A percentile compares a stretch with the other conserved stretches of the same genome.
Evolutionary conservation across 2,113 vertebrate species (phyloP).

Genomic region (Rhinopithecus roxellana): DNA sequence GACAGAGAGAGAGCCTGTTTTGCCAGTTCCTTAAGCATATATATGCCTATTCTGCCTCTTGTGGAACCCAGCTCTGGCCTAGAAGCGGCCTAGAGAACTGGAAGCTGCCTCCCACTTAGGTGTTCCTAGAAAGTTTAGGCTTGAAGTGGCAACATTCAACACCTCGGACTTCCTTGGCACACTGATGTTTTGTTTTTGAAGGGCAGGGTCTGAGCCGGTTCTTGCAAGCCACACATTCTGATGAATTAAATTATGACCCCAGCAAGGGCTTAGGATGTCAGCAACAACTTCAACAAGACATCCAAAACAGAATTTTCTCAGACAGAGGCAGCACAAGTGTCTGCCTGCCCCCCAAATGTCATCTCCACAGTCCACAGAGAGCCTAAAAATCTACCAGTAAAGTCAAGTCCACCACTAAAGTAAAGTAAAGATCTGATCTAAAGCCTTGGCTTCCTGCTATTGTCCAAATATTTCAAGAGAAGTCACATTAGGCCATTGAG

Average conservation of each 20-base stretch:
- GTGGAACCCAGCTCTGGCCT: not conserved
- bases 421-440: not conserved
- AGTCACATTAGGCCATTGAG: not conserved
- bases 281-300: not conserved
- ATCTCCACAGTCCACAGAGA: not conserved
- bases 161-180: not conserved
- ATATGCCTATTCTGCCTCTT: not conserved
- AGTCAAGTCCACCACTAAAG: not conserved
- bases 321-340: not conserved
- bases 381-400: not conserved
- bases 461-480: slow-evolving; percentile 17
- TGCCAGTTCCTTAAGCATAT: not conserved
- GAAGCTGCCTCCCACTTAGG: not conserved
- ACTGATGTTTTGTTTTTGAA: slow-evolving; percentile 19
- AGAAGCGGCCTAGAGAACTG: not conserved
- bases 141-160: not conserved
- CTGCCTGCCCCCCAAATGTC: not conserved
- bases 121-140: not conserved
- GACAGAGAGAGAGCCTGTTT: not conserved
- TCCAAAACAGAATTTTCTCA: not conserved
- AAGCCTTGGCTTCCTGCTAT: not conserved
- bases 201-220: not conserved
- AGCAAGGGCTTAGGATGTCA: not conserved
- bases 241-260: not conserved
- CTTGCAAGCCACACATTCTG: not conserved